phyloP scores from a whole-genome alignment of 2,888 invertebrate species.

The Synanthedon andrenaeformis region DNA sequence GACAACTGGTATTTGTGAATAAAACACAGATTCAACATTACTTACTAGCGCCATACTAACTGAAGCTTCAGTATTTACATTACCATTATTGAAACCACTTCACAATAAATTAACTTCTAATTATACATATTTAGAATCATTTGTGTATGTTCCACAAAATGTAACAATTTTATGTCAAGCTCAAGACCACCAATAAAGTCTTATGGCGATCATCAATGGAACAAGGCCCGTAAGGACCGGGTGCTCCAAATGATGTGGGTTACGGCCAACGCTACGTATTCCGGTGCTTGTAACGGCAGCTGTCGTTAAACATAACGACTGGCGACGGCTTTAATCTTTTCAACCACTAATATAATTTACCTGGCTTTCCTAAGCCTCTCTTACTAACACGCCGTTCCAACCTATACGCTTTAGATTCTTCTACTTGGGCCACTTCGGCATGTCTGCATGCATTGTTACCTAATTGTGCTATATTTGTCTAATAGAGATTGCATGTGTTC shows the following conservation, averaged over 20 bases:
- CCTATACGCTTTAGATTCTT: slow-evolving; percentile 13
- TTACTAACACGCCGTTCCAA: slow-evolving; percentile 20
- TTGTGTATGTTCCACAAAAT: background rate
- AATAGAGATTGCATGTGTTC: slow-evolving; percentile 1
- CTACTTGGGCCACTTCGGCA: background rate
- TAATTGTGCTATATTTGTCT: slow-evolving; percentile 2
- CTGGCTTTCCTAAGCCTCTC: slow-evolving; percentile 29
- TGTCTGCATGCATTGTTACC: background rate
- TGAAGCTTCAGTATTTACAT: too few relatives aligned
- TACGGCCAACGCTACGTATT: slow-evolving; percentile 30
- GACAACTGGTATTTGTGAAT: background rate
- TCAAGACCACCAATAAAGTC: slow-evolving; percentile 37
- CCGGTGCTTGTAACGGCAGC: slow-evolving; percentile 24
- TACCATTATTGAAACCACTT: too few relatives aligned
- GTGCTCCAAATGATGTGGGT: slow-evolving; percentile 37
- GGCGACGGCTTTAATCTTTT: slow-evolving; percentile 33
- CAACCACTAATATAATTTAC: slow-evolving; percentile 23
- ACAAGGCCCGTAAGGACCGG: slow-evolving; percentile 35
- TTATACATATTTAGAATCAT: too few relatives aligned
- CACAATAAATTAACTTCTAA: too few relatives aligned
- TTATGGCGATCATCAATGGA: slow-evolving; percentile 39
- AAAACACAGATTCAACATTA: background rate
- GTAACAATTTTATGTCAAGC: background rate
- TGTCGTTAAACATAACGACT: slow-evolving; percentile 41
- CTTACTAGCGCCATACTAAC: too few relatives aligned